phyloP scores from a whole-genome alignment of 2,888 invertebrate genomes.

The Spodoptera littoralis region DNA sequence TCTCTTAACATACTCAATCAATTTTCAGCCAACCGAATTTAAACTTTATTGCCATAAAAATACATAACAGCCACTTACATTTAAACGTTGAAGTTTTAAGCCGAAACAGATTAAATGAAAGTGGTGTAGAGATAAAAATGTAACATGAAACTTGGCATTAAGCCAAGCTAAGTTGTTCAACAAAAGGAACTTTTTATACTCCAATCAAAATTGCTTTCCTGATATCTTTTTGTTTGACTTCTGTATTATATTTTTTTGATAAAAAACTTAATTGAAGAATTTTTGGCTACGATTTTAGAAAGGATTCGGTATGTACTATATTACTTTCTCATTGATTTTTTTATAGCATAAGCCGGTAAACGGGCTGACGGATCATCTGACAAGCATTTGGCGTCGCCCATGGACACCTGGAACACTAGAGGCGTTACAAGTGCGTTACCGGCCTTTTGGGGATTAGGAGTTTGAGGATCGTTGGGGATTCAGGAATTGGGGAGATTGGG shows the following conservation, averaged over 20 bases:
- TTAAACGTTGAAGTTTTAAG: constrained; percentile 52
- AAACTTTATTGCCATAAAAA: constrained; percentile 24
- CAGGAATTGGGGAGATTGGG: too few species aligned
- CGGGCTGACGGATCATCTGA: too few species aligned
- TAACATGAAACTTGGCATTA: constrained; percentile 47
- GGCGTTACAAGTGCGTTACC: too few species aligned
- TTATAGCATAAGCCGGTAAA: too few species aligned
- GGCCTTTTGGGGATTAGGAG: too few species aligned
- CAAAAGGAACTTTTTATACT: constrained; percentile 48
- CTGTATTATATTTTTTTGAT: constrained; percentile 15
- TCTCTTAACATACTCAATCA: background rate
- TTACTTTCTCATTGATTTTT: too few species aligned
- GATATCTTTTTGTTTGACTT: constrained; percentile 25
- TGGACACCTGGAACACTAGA: too few species aligned
- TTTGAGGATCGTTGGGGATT: too few species aligned
- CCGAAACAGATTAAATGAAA: constrained; percentile 56
- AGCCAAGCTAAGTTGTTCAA: constrained; percentile 55
- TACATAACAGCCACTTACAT: constrained; percentile 34
- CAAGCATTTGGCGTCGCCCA: too few species aligned
- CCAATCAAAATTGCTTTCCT: constrained; percentile 49
- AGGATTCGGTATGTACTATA: background rate
- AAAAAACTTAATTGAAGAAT: constrained; percentile 18
- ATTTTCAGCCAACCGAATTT: background rate
- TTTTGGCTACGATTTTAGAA: constrained; percentile 4
- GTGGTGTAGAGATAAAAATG: constrained; percentile 58